A percentile compares a stretch with the other conserved stretches of the same genome.
Evolutionary conservation across 2,888 invertebrate species (phyloP).

Genomic region (Camptogramma bilineatum): DNA sequence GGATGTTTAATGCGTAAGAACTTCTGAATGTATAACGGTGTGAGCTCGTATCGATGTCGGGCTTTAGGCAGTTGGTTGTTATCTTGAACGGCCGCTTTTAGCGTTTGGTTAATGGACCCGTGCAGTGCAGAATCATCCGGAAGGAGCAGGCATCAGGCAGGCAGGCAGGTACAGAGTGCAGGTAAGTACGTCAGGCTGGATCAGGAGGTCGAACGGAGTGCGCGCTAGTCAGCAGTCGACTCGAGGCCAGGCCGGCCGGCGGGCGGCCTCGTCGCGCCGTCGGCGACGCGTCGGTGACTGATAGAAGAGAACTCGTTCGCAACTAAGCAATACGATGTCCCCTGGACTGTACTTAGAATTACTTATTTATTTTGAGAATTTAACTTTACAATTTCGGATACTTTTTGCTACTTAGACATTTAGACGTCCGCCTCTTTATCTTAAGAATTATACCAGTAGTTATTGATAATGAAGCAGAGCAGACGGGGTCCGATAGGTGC

Average conservation of each 20-base stretch:
- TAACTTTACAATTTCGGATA: slow-evolving; percentile 80
- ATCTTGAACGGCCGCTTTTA: slow-evolving; percentile 73
- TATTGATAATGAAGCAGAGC: slow-evolving; percentile 56
- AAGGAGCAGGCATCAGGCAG: slow-evolving; percentile 49
- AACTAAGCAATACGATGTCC: slow-evolving; percentile 78
- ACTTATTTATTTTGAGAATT: slow-evolving; percentile 84
- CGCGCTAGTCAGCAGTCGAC: slow-evolving; percentile 64
- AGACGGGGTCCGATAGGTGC: slow-evolving; percentile 55
- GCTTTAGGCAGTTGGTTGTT: slow-evolving; percentile 76
- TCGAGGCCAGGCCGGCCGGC: slow-evolving; percentile 63
- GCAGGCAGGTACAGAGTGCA: slow-evolving; percentile 38
- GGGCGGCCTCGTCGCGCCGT: slow-evolving; percentile 55
- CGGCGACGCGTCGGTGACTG: slow-evolving; percentile 81
- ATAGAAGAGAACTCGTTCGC: slow-evolving; percentile 74
- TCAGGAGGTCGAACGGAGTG: slow-evolving; percentile 58
- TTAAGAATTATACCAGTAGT: slow-evolving; percentile 71
- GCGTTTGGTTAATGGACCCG: slow-evolving; percentile 75
- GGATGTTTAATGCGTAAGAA: slow-evolving; percentile 76
- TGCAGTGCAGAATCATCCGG: slow-evolving; percentile 68
- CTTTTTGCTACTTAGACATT: slow-evolving; percentile 79
- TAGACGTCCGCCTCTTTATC: slow-evolving; percentile 80
- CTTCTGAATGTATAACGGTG: slow-evolving; percentile 75
- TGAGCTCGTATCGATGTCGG: slow-evolving; percentile 75
- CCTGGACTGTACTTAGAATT: slow-evolving; percentile 84
- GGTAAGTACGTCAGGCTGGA: slow-evolving; percentile 51